Conservation (phyloP, 2,113 vertebrate genomes). For the Circaetus gallicus region DNA sequence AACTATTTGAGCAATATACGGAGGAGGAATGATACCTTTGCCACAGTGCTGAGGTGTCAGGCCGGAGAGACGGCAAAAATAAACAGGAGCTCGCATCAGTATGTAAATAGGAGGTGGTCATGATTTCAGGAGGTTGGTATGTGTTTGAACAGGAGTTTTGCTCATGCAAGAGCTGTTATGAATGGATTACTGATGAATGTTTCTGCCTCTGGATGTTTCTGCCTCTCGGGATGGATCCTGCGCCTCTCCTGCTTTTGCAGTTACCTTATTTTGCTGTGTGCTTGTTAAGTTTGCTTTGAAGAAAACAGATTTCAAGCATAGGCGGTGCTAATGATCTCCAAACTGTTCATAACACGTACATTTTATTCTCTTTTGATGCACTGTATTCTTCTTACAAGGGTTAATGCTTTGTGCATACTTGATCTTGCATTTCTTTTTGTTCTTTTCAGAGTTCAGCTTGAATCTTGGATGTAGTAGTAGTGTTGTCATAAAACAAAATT, state of each 20-base stretch:
- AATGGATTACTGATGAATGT: not conserved
- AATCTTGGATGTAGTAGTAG: not conserved
- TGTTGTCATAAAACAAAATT: not conserved
- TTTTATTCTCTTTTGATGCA: not conserved
- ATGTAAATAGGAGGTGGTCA: not conserved
- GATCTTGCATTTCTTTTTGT: not conserved
- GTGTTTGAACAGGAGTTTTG: conserved; percentile 29
- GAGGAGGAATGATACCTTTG: not conserved
- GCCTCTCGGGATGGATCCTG: not conserved
- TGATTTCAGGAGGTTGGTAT: conserved; percentile 25
- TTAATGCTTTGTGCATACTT: not conserved
- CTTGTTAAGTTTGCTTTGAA: not conserved
- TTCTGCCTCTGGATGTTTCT: not conserved
- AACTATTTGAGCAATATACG: conserved; percentile 7
- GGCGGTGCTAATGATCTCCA: not conserved
- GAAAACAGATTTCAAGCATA: not conserved
- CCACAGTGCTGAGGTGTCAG: not conserved
- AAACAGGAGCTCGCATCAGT: not conserved
- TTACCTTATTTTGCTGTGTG: not conserved
- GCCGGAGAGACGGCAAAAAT: not conserved
- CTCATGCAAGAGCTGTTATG: not conserved
- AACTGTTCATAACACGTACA: not conserved
- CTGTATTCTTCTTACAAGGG: not conserved
- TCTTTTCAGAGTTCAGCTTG: not conserved
- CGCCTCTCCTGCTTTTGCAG: not conserved